Evolutionary conservation across 2,797 vertebrate genomes (phyloP).

Genomic region (Etheostoma nigrum): DNA sequence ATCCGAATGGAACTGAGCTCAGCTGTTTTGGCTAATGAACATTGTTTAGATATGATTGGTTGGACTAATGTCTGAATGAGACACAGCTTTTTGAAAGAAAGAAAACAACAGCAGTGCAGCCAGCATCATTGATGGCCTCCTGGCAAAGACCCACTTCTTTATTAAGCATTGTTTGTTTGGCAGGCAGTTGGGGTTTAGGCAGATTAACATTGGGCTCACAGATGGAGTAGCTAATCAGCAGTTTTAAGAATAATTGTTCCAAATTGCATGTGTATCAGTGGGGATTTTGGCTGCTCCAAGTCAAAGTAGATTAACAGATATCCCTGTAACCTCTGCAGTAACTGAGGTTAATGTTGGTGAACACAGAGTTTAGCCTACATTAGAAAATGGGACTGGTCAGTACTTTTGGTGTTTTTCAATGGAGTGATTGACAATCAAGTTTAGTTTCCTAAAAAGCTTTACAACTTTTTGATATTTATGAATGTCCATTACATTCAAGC

Average conservation of each 20-base stretch:
- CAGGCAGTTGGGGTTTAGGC: constrained; percentile 68
- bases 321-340: constrained; percentile 25
- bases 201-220: constrained; percentile 67
- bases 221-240: constrained; percentile 72
- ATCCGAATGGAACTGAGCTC: constrained; percentile 68
- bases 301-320: constrained; percentile 49
- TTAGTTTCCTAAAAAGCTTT: too few relatives aligned
- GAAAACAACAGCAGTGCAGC: constrained; percentile 47
- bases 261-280: constrained; percentile 61
- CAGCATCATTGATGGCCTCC: constrained; percentile 54
- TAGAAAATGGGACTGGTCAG: background rate
- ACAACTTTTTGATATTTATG: too few relatives aligned
- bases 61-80: constrained; percentile 61
- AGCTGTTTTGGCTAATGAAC: constrained; percentile 69
- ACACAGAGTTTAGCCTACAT: background rate
- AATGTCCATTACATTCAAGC: too few relatives aligned
- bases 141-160: constrained; percentile 72
- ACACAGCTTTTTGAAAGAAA: constrained; percentile 11
- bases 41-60: constrained; percentile 69
- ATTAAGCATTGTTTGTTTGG: constrained; percentile 76
- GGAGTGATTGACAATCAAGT: background rate
- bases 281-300: constrained; percentile 49
- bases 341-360: background rate
- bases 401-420: background rate
- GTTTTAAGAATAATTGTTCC: constrained; percentile 63